A percentile compares a stretch with the other conserved stretches of the same genome.
Evolutionary conservation across 2,113 vertebrate genomes (phyloP).

Genomic region (Albula glossodonta): DNA sequence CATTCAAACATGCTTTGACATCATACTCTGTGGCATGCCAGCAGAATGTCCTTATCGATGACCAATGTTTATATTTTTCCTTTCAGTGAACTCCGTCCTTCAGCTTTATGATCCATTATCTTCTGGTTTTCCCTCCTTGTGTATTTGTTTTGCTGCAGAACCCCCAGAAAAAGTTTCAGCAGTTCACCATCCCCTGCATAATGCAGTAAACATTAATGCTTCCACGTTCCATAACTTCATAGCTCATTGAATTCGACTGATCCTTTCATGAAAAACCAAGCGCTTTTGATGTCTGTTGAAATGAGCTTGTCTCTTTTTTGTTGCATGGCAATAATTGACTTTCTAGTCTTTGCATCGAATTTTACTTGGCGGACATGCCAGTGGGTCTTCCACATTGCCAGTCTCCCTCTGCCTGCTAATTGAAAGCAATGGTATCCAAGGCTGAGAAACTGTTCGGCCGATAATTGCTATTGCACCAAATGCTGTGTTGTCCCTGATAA

Average conservation of each 20-base stretch:
- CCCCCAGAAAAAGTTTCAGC: not conserved
- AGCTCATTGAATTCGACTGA: slow-evolving; percentile 2
- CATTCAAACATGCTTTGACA: not conserved
- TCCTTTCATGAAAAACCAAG: not conserved
- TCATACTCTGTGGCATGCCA: not conserved
- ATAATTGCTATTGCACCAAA: slow-evolving; percentile 36
- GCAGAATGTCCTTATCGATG: not conserved
- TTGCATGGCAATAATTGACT: slow-evolving; percentile 19
- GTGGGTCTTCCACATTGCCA: slow-evolving; percentile 14
- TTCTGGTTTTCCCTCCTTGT: not conserved
- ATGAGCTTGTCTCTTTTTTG: slow-evolving; percentile 19
- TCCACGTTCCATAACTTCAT: not conserved
- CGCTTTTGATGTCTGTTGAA: slow-evolving; percentile 18
- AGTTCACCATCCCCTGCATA: not conserved
- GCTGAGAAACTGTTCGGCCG: slow-evolving; percentile 17
- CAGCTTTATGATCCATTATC: not conserved
- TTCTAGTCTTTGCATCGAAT: slow-evolving; percentile 37
- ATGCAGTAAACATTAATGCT: not conserved
- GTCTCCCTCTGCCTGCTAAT: slow-evolving; percentile 39
- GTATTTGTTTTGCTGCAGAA: not conserved
- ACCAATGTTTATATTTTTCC: not conserved
- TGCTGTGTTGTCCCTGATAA: slow-evolving; percentile 32
- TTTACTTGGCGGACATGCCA: slow-evolving; percentile 24
- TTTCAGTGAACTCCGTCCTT: not conserved
- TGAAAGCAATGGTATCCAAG: slow-evolving; percentile 41